Base-by-base conservation (phyloP, 2,113 vertebrate species). In the Vicugna pacos region DNA sequence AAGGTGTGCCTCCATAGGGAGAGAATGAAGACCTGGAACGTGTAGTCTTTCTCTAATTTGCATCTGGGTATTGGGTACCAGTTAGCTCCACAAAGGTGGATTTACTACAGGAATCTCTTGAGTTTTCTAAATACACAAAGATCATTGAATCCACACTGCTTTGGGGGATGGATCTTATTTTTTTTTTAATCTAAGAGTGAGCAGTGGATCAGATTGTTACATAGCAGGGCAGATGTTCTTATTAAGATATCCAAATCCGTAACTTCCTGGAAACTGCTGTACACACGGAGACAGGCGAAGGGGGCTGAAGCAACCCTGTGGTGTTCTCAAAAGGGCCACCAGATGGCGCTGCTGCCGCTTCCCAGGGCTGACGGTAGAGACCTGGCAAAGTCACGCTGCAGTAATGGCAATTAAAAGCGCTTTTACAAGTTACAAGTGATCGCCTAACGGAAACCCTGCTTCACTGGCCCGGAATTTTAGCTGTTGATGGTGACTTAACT, bases 331-430 rank as follows among this genome's bases (percentile, higher is more conserved):
- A 95, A 92, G 20, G 12, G 30, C 86, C 97, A 97, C 96, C 70
- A 97, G 97, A 91, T 97, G 97, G 97, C 75, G 92, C 60, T 95
- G 95, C 70, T 48, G 94, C 86, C 67, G 82, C 97, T 89, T 79
- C 84, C 60, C 70, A 67, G 69, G 70, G 67, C 77, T 32, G 67
- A 20, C 16, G n/a, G 3, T 1, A 2, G 54, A 30, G 77, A 13
- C n/a, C 16, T 1, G 0, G 81, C 70, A 3, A 70, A 70, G 56
- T 6, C 10, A 56, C 11, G 24, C 79, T 9, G 48, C 89, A 77
- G 65, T 85, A 26, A 67, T 67, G 42, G 58, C 11, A 17, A 73
- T 54, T 11, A 82, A 93, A 89, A 89, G 62, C 38, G 70, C 56
- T 83, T 52, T 52, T 50, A 17, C 35, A 58, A 88, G 84, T 94